Evolutionary conservation across 2,797 vertebrate species (phyloP), one percentile per base, ranked within the genome.

Genomic region (Hapalemur alaotrensis): DNA sequence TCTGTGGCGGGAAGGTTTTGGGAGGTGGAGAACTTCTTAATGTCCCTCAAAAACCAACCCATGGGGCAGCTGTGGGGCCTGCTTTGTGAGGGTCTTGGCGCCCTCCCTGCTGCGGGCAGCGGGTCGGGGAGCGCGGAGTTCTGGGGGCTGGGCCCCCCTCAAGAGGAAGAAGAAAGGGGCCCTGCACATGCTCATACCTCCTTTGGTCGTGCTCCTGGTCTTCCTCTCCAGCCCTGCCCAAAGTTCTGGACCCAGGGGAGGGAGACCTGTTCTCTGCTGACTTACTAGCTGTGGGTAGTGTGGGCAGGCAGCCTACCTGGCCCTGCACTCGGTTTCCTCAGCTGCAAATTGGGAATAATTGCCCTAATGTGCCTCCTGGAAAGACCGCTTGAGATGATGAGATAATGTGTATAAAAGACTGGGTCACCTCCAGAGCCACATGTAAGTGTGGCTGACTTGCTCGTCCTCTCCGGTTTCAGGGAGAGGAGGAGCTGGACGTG

Each of bases 401-500:
- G 18, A 72, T 10, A 22, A 32, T 20, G 32, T 30, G 3, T 7
- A 0, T 76, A 22, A 50, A 54, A 75, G 73, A 69, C 23, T 17
- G 15, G 38, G 43, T 90, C 67, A 35, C 6, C n/a, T 86, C 22
- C 17, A 12, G 82, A 80, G 72, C 73, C 43, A 3, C 3, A 0
- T 32, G 30, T 43, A 32, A 23, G 15, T 57, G 41, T 43, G 23
- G 35, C 54, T 9, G 43, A 80, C 25, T 86, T 91, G 69, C 35
- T 75, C 35, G 5, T 83, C 5, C 76, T 86, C 59, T 86, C 65
- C 69, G 17, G 84, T 94, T 98, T 80, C 95, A 99, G 99, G 98
- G 91, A 7, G 95, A 89, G 0, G 98, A 98, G 89, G 97, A 98
- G 93, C 97, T 99, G 78, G 98, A 99, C 38, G 97, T 99, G 89